These are phyloP conservation scores for Stenchaetothrips biformis DNA, from an alignment of 2,888 invertebrate species.

Conservation along the genomic window DNA sequence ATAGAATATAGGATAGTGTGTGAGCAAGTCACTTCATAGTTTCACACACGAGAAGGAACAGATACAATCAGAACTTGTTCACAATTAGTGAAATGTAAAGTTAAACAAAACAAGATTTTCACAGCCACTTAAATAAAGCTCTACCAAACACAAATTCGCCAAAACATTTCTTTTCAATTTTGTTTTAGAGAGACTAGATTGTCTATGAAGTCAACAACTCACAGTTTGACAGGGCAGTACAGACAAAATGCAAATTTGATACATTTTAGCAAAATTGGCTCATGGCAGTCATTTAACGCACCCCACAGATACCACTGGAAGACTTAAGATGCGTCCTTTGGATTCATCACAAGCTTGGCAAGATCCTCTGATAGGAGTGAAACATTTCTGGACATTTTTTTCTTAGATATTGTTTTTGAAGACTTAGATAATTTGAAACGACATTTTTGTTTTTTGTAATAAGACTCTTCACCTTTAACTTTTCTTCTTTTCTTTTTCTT, in stretches of 20 bases:
- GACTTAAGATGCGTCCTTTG: background rate
- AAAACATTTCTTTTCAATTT: background rate
- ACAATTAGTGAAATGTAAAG: background rate
- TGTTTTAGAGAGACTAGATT: background rate
- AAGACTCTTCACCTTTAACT: background rate
- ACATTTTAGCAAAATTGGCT: background rate
- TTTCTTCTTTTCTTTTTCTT: background rate
- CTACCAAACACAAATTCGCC: background rate
- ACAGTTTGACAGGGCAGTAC: background rate
- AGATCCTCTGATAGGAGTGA: background rate
- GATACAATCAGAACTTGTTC: too few relatives aligned
- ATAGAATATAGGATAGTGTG: background rate
- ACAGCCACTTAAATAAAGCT: background rate
- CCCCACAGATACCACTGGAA: background rate
- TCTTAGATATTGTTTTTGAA: background rate
- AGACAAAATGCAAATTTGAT: background rate
- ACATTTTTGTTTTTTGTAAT: background rate
- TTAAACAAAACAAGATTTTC: background rate
- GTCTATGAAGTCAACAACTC: background rate
- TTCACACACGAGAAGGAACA: too few relatives aligned
- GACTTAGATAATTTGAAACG: background rate
- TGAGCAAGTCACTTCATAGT: too few relatives aligned
- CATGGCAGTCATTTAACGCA: too few relatives aligned
- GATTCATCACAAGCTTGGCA: background rate
- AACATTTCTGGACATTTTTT: background rate